Evolutionary conservation across 35 echinoderm and acorn worm genomes (phyloP).

Genomic region (Heliocidaris tuberculata): DNA sequence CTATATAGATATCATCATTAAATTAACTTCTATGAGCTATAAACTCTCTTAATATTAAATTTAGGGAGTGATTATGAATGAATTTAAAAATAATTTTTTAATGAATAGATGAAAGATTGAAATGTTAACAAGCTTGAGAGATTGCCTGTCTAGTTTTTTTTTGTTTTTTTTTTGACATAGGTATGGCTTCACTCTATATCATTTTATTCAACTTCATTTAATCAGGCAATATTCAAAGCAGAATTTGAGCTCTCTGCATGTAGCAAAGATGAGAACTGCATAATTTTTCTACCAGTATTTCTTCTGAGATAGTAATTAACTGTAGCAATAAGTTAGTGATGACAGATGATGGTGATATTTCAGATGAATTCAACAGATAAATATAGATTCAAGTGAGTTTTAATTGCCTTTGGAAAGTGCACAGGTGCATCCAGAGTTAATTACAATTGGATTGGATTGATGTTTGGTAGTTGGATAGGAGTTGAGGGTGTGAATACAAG

Average conservation of each 20-base stretch:
- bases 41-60: too few relatives aligned
- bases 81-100: too few relatives aligned
- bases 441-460: not conserved
- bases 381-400: constrained; percentile 35
- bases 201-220: not conserved
- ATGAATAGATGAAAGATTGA: too few relatives aligned
- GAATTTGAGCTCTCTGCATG: not conserved
- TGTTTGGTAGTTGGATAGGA: not conserved
- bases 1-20: too few relatives aligned
- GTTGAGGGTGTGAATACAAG: not conserved
- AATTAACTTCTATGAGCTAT: too few relatives aligned
- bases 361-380: constrained; percentile 30
- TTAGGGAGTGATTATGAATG: too few relatives aligned
- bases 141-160: too few relatives aligned
- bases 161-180: too few relatives aligned
- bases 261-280: not conserved
- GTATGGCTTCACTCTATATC: not conserved
- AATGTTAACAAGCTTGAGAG: too few relatives aligned
- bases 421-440: constrained; percentile 24
- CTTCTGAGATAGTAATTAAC: constrained; percentile 22
- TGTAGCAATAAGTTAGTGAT: constrained; percentile 20
- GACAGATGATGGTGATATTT: constrained; percentile 23
- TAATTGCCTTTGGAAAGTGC: constrained; percentile 24
- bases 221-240: not conserved
- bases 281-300: not conserved